Evolutionary conservation across 2,888 invertebrate genomes (phyloP), one percentile per base, ranked within the genome.

Genomic region (Hypselothyrea guttata): DNA sequence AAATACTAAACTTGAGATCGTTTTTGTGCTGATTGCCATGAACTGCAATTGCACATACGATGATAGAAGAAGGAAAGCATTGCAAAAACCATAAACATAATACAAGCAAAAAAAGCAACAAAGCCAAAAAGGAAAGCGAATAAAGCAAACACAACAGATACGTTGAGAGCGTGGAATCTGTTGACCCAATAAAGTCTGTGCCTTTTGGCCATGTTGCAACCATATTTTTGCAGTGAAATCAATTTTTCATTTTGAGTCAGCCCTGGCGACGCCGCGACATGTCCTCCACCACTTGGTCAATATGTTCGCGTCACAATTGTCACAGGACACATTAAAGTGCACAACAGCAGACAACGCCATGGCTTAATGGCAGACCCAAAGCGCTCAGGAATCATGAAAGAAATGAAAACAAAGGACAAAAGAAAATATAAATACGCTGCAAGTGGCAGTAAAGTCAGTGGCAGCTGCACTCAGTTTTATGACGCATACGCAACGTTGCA

Each of bases 191-290:
- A 78, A 81, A 81, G 55, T 57, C 69, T 45, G 46, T 61, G 66
- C 54, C 44, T 13, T 1, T 51, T n/a, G 41, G 54, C 60, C 40
- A 63, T 66, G 59, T 31, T 56, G 33, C 48, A 31, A 28, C 44
- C 54, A 56, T 78, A 82, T 67, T 77, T 75, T 71, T 63, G 67
- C 63, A 61, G 58, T 65, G 52, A 69, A 79, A 79, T 85, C 84
- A 83, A 79, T 79, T 79, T 85, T 83, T 85, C 83, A 78, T 78
- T 83, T 77, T 55, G 64, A 56, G 75, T 56, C 78, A 63, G 54
- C 41, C 52, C 8, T 66, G 77, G 63, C 66, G 70, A 54, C 77
- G 47, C 41, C 57, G 30, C 54, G 33, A 54, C 38, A 28, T 42
- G 61, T 61, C 30, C 45, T 51, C 22, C 22, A 7, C 55, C 46